Evolutionary conservation across 2,888 invertebrate genomes (phyloP).

Genomic region (Cacoxenus indagator): DNA sequence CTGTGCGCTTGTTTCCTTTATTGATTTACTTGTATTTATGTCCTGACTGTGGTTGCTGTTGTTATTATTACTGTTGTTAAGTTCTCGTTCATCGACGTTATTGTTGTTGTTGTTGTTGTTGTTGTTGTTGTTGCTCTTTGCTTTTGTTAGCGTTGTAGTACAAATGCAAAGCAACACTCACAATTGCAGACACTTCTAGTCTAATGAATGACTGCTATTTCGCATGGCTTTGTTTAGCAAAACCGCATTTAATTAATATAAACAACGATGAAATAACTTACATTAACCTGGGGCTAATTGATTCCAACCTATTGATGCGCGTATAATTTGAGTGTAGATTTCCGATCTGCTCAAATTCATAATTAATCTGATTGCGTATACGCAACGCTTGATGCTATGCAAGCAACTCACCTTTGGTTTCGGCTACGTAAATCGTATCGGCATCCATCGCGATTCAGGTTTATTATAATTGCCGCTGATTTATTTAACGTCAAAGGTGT

Average conservation of each 20-base stretch:
- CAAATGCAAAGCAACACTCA: neutral
- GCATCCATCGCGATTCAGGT: neutral
- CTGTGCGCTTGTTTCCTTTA: neutral
- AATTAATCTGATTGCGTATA: neutral
- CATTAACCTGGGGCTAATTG: no score
- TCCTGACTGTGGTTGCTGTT: neutral
- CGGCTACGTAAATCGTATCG: neutral
- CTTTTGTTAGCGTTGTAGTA: neutral
- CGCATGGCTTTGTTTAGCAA: neutral
- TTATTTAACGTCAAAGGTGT: neutral
- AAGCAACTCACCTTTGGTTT: neutral
- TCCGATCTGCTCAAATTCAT: no score
- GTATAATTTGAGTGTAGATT: no score
- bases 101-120: constrained; percentile 10
- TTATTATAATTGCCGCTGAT: neutral
- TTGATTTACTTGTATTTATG: constrained; percentile 12
- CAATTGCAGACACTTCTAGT: neutral
- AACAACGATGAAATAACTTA: no score
- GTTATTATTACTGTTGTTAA: neutral
- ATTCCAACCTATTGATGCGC: no score
- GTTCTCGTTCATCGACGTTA: neutral
- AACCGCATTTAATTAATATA: neutral
- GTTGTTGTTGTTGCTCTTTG: neutral
- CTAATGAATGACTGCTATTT: neutral
- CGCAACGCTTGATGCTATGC: neutral